Evolutionary conservation across 2,888 invertebrate genomes (phyloP).

Genomic region (Sepioteuthis lessoniana): DNA sequence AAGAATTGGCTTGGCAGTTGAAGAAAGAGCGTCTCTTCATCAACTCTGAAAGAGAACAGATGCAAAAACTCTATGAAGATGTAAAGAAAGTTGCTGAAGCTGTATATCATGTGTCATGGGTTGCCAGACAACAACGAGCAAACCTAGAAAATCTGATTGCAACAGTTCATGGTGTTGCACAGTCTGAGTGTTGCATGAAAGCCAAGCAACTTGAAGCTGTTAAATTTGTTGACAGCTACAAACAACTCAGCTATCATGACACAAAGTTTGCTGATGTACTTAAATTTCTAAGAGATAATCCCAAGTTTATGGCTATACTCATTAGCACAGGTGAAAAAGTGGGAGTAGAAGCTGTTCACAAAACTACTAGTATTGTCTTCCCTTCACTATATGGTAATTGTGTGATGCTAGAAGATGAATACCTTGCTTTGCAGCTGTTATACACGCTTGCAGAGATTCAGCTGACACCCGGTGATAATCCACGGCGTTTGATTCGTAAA

Average conservation of each 20-base stretch:
- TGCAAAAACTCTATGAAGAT: slow-evolving; percentile 74
- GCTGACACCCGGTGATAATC: slow-evolving; percentile 82
- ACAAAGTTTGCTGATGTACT: slow-evolving; percentile 83
- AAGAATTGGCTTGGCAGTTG: slow-evolving; percentile 82
- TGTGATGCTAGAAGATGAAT: slow-evolving; percentile 84
- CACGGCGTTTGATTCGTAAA: slow-evolving; percentile 81
- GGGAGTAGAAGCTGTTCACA: slow-evolving; percentile 66
- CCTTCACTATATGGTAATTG: slow-evolving; percentile 81
- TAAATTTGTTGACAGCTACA: slow-evolving; percentile 78
- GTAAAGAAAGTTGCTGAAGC: slow-evolving; percentile 78
- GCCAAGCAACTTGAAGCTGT: slow-evolving; percentile 78
- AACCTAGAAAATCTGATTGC: slow-evolving; percentile 82
- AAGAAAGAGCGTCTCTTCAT: slow-evolving; percentile 91
- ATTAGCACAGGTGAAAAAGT: slow-evolving; percentile 78
- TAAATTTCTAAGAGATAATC: slow-evolving; percentile 82
- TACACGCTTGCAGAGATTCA: slow-evolving; percentile 82
- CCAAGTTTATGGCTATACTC: slow-evolving; percentile 82
- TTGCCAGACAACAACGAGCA: slow-evolving; percentile 85
- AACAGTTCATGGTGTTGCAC: slow-evolving; percentile 84
- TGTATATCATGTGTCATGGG: slow-evolving; percentile 86
- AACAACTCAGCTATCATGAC: slow-evolving; percentile 87
- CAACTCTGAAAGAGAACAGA: slow-evolving; percentile 86
- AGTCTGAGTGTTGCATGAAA: slow-evolving; percentile 80
- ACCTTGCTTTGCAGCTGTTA: slow-evolving; percentile 73
- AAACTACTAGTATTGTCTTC: slow-evolving; percentile 57